Percentiles rank a stretch among this genome's conserved stretches.
Evolutionary conservation across 1,140 invertebrate species (phyloP).

Genomic region (Copidosoma floridanum): DNA sequence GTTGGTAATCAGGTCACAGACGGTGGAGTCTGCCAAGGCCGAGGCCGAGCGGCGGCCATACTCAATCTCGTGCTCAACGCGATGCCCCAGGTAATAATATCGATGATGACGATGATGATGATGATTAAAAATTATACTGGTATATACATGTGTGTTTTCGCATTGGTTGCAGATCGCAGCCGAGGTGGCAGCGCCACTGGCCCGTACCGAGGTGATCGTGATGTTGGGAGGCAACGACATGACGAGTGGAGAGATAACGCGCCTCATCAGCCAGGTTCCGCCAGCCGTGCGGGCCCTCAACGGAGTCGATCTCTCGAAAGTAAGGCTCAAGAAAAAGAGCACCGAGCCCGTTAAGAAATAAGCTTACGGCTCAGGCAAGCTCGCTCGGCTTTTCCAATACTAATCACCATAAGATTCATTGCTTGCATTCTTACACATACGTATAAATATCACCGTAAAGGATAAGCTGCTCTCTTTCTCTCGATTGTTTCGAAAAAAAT

Average conservation of each 20-base stretch:
- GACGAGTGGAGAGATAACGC: slow-evolving; percentile 78
- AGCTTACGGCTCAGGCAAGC: too few relatives aligned
- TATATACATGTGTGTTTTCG: too few relatives aligned
- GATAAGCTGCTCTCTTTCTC: too few relatives aligned
- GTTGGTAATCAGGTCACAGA: slow-evolving; percentile 74
- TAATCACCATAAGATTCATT: too few relatives aligned
- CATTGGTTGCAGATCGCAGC: slow-evolving; percentile 85
- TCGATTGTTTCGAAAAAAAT: too few relatives aligned
- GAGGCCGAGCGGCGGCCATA: slow-evolving; percentile 90
- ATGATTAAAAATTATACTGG: too few relatives aligned
- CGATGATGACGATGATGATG: too few relatives aligned
- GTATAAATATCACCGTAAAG: too few relatives aligned
- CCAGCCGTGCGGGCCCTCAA: slow-evolving; percentile 92
- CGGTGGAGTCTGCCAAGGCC: slow-evolving; percentile 84
- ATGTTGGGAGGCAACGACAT: slow-evolving; percentile 78
- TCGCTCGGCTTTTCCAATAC: too few relatives aligned
- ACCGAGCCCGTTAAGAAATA: slow-evolving; percentile 23
- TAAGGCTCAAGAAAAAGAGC: slow-evolving; percentile 44
- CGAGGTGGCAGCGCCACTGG: slow-evolving; percentile 88
- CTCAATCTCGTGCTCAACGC: slow-evolving; percentile 89
- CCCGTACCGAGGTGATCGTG: slow-evolving; percentile 96
- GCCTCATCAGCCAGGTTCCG: slow-evolving; percentile 84
- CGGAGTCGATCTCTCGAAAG: slow-evolving; percentile 85
- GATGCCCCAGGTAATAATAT: slow-evolving; percentile 89
- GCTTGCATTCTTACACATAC: background rate